phyloP scores from a whole-genome alignment of 2,888 invertebrate species.

The Limnephilus marmoratus region DNA sequence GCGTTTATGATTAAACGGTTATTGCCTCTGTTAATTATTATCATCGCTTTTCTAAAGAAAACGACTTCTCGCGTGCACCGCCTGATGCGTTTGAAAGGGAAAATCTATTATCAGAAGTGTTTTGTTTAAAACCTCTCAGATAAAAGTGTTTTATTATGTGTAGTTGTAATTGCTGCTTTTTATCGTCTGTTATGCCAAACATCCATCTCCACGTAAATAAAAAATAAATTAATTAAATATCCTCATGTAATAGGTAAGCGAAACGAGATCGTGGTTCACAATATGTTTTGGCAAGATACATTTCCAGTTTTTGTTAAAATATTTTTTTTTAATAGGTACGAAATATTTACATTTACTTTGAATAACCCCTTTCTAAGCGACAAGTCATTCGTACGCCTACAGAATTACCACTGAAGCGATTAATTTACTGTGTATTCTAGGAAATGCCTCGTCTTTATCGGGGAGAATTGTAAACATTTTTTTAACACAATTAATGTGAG shows the following conservation, averaged over 20 bases:
- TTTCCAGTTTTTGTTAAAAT: too few relatives aligned
- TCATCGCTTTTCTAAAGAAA: neutral
- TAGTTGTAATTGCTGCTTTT: neutral
- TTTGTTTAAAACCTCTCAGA: neutral
- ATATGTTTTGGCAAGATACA: too few relatives aligned
- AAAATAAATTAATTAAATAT: too few relatives aligned
- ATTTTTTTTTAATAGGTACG: too few relatives aligned
- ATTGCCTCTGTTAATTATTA: neutral
- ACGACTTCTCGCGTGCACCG: neutral
- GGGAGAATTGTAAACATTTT: neutral
- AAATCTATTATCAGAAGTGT: neutral
- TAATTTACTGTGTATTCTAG: neutral
- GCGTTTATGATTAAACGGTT: neutral
- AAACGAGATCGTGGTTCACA: too few relatives aligned
- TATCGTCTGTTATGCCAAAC: too few relatives aligned
- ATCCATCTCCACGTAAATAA: too few relatives aligned
- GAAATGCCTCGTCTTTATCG: neutral
- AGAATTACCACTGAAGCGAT: neutral
- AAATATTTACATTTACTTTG: neutral
- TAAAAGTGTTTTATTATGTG: neutral
- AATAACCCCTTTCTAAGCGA: neutral
- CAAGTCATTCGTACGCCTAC: neutral
- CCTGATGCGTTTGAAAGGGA: neutral
- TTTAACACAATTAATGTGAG: neutral
- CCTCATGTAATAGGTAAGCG: too few relatives aligned